A percentile compares a stretch with the other conserved stretches of the same genome.
Conservation (phyloP, 2,113 vertebrate genomes). For the Protomyctophum bolini region DNA sequence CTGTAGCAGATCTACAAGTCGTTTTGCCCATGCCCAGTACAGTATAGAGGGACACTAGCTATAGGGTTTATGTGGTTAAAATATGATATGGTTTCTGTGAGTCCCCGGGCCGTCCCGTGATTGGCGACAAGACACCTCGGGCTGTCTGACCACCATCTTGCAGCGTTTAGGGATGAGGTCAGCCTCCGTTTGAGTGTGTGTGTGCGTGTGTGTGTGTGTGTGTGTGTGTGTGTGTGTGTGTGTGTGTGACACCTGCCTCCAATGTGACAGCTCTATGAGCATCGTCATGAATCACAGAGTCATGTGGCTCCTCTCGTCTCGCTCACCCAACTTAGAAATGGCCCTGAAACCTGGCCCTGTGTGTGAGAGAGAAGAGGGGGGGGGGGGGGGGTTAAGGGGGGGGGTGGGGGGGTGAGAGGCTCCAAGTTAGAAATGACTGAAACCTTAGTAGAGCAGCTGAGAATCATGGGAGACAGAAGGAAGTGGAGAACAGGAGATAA, state of each 20-base stretch:
- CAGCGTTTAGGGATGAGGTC: conserved; percentile 90
- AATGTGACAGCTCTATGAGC: conserved; percentile 97
- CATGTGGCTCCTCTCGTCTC: conserved; percentile 87
- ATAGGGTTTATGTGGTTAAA: too few relatives aligned
- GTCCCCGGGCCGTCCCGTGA: conserved; percentile 85
- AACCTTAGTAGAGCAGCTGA: conserved; percentile 91
- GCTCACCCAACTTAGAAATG: conserved; percentile 89
- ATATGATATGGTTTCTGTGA: too few relatives aligned
- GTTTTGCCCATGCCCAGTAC: too few relatives aligned
- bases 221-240: conserved; percentile 13
- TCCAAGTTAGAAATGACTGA: conserved; percentile 90
- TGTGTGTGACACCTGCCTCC: conserved; percentile 89
- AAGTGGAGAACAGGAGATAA: conserved; percentile 48
- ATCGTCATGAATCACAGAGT: conserved; percentile 94
- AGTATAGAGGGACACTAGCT: too few relatives aligned
- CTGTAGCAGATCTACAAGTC: too few relatives aligned
- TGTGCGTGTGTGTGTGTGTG: conserved; percentile 25
- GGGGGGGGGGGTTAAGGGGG: background rate
- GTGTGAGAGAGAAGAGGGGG: background rate
- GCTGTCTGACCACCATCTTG: conserved; percentile 80
- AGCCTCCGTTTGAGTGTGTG: conserved; percentile 81
- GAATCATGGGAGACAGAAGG: conserved; percentile 73
- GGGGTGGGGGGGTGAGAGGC: background rate
- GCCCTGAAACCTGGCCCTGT: conserved; percentile 83
- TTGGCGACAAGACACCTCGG: conserved; percentile 67